Percentiles rank a stretch among this genome's conserved stretches.
These are phyloP conservation scores for Dromococcyx pavoninus DNA, from an alignment of 2,797 vertebrate genomes.

Conservation along the genomic window DNA sequence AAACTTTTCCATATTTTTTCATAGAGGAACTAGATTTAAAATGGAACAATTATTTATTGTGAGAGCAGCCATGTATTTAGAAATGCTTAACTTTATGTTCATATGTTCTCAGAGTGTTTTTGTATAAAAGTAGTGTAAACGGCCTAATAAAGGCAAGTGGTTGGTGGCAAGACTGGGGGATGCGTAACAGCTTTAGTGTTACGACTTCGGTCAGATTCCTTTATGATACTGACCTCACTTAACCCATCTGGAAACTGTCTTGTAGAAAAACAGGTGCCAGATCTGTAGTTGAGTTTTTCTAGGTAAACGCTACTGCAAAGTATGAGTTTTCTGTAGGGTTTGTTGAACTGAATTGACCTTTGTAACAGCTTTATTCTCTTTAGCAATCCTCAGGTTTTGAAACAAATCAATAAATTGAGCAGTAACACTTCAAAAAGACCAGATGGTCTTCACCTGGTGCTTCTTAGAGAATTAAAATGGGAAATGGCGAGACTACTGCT, in stretches of 20 bases:
- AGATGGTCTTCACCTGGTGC: not conserved
- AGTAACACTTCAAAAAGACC: not conserved
- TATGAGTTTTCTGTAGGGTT: not conserved
- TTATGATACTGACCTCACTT: constrained; percentile 5
- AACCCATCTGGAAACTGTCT: not conserved
- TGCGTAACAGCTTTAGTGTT: not conserved
- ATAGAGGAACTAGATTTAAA: not conserved
- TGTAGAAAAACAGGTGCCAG: not conserved
- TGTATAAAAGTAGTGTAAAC: not conserved
- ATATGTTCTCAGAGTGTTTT: not conserved
- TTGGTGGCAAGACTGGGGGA: not conserved
- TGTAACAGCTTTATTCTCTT: constrained; percentile 21
- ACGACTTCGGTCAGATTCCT: not conserved
- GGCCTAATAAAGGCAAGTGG: not conserved
- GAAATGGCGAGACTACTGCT: constrained; percentile 31
- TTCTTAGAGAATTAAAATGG: constrained; percentile 12
- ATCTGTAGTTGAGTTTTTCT: not conserved
- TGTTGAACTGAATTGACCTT: constrained; percentile 11
- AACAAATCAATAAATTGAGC: constrained; percentile 35
- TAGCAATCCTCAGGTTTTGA: not conserved
- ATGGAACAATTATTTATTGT: not conserved
- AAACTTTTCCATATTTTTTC: not conserved
- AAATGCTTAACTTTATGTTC: not conserved
- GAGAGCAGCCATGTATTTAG: not conserved
- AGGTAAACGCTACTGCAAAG: constrained; percentile 26